A percentile compares a stretch with the other conserved stretches of the same genome.
Conservation (phyloP, 2,888 invertebrate species). For the Iselma pallidipennis region DNA sequence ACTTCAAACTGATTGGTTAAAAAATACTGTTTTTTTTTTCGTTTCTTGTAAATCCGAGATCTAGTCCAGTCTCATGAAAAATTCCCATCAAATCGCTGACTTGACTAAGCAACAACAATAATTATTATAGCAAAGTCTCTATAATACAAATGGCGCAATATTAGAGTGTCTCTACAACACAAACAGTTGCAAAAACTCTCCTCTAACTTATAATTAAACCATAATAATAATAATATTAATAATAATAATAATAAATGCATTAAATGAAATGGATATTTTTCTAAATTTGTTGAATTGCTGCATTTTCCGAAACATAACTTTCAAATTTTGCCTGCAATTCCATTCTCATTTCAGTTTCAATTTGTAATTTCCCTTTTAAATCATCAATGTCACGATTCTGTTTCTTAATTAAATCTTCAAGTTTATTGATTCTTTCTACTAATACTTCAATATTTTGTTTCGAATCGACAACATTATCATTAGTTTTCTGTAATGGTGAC, state of each 20-base stretch:
- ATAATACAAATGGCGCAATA: conserved; percentile 19
- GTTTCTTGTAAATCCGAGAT: conserved; percentile 2
- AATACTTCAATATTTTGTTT: conserved; percentile 50
- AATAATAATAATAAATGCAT: conserved; percentile 7
- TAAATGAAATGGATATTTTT: conserved; percentile 6
- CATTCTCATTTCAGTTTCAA: conserved; percentile 67
- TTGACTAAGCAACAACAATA: not conserved
- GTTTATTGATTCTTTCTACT: conserved; percentile 57
- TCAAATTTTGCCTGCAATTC: conserved; percentile 69
- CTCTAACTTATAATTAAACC: not conserved
- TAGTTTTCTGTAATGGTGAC: conserved; percentile 13
- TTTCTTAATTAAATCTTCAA: conserved; percentile 64
- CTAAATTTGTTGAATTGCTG: conserved; percentile 21
- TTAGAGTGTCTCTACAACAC: too few relatives aligned
- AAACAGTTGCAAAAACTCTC: too few relatives aligned
- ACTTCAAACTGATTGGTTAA: not conserved
- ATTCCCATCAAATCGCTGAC: conserved; percentile 19
- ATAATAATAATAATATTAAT: too few relatives aligned
- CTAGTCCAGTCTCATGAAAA: not conserved
- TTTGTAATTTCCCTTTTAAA: conserved; percentile 62
- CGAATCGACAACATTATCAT: conserved; percentile 28
- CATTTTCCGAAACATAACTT: conserved; percentile 50
- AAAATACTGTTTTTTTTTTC: not conserved
- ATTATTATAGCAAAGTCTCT: not conserved
- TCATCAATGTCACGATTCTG: conserved; percentile 69